Evolutionary conservation across 2,888 invertebrate species (phyloP).

Genomic region (Lymantria monacha): DNA sequence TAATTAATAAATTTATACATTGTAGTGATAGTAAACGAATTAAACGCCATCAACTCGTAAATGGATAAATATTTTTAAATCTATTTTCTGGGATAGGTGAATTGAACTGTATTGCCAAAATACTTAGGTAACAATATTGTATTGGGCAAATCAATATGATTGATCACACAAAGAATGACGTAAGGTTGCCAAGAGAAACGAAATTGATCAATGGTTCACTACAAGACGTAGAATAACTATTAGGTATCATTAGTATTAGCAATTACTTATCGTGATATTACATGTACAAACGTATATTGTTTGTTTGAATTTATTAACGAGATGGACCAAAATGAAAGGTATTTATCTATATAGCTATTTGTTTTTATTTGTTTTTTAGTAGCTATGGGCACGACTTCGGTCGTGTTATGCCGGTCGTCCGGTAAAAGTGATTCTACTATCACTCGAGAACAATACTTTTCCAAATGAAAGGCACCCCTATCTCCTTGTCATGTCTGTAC

Average conservation of each 20-base stretch:
- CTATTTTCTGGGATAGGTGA: too few species aligned
- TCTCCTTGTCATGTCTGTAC: too few species aligned
- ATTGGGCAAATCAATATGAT: constrained; percentile 6
- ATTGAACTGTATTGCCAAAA: not conserved
- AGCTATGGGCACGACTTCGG: too few species aligned
- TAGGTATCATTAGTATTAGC: constrained; percentile 1
- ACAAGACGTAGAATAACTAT: constrained; percentile 4
- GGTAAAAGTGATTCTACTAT: too few species aligned
- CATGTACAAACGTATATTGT: constrained; percentile 1
- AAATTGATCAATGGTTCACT: constrained; percentile 9
- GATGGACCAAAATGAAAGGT: constrained; percentile 27
- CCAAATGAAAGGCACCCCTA: too few species aligned
- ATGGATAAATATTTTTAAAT: too few species aligned
- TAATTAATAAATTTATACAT: too few species aligned
- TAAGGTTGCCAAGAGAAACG: constrained; percentile 24
- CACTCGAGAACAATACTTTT: too few species aligned
- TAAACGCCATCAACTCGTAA: too few species aligned
- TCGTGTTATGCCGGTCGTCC: too few species aligned
- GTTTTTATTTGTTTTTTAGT: too few species aligned
- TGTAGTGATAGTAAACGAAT: too few species aligned
- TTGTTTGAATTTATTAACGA: not conserved
- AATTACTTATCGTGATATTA: constrained; percentile 4
- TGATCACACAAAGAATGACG: constrained; percentile 17
- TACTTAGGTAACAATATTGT: not conserved
- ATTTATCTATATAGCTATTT: not conserved